Percentiles rank a stretch among this genome's conserved stretches.
Evolutionary conservation across 2,113 vertebrate species (phyloP).

Genomic region (Phocoena phocoena): DNA sequence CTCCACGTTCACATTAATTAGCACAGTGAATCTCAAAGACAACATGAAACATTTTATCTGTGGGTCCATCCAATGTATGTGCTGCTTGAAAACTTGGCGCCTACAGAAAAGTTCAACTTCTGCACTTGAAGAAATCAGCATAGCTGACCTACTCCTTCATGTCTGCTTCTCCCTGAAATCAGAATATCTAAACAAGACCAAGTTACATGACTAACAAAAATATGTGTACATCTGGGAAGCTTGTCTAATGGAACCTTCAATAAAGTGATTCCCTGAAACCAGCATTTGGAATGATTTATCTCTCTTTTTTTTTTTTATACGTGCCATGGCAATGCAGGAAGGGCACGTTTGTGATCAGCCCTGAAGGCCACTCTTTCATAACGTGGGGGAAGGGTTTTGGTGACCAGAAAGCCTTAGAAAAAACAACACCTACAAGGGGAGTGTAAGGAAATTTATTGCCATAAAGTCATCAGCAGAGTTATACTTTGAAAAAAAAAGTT

Average conservation of each 20-base stretch:
- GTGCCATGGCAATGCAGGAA: accelerated
- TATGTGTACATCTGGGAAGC: too few species aligned
- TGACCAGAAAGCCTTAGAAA: not conserved
- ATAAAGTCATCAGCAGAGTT: not conserved
- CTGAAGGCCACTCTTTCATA: accelerated
- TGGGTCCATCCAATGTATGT: accelerated
- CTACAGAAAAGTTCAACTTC: not conserved
- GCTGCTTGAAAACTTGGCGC: not conserved
- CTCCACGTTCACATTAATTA: accelerated
- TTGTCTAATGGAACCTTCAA: not conserved
- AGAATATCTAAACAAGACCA: not conserved
- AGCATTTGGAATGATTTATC: not conserved
- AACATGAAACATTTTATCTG: too few species aligned
- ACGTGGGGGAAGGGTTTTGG: accelerated
- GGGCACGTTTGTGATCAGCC: accelerated
- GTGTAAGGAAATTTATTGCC: not conserved
- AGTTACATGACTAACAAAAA: not conserved
- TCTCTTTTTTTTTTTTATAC: not conserved
- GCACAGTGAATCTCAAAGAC: not conserved
- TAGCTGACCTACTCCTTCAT: not conserved
- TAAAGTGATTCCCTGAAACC: too few species aligned
- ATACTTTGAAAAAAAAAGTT: not conserved
- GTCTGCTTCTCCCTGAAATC: not conserved
- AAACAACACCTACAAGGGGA: not conserved
- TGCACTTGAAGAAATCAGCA: not conserved